These are phyloP conservation scores for Pygocentrus nattereri DNA, from an alignment of 2,797 vertebrate genomes.

Conservation along the genomic window DNA sequence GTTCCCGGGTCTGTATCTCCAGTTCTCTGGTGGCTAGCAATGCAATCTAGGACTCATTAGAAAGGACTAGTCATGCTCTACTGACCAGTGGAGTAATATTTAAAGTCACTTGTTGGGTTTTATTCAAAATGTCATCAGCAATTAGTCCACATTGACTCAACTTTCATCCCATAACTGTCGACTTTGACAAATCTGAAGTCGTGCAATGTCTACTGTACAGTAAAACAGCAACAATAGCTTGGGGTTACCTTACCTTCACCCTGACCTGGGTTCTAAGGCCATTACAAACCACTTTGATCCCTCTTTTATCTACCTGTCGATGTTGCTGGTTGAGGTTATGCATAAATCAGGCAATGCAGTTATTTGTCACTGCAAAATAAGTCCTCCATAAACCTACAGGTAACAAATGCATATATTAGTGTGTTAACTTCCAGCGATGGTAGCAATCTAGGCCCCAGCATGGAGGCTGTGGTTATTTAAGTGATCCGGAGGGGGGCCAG, in stretches of 20 bases:
- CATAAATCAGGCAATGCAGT: not conserved
- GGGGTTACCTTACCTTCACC: not conserved
- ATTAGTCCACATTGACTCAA: no score
- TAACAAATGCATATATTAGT: not conserved
- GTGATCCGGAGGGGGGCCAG: slow-evolving; percentile 25
- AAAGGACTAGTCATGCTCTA: no score
- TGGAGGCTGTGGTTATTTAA: slow-evolving; percentile 28
- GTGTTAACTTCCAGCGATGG: slow-evolving; percentile 28
- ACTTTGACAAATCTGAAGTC: no score
- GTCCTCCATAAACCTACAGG: not conserved
- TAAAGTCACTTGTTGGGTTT: no score
- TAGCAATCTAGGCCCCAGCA: not conserved
- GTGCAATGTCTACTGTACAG: no score
- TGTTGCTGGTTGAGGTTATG: not conserved
- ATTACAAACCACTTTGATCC: not conserved
- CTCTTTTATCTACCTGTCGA: not conserved
- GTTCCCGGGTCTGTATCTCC: no score
- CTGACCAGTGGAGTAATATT: no score
- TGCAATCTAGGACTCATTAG: no score
- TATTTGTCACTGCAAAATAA: not conserved
- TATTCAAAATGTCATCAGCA: no score
- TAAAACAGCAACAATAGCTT: no score
- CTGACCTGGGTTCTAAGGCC: not conserved
- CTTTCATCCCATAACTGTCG: no score
- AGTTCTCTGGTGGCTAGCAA: no score